These are phyloP conservation scores for Brachylomia viminalis DNA, from an alignment of 2,888 invertebrate genomes.

Conservation along the genomic window DNA sequence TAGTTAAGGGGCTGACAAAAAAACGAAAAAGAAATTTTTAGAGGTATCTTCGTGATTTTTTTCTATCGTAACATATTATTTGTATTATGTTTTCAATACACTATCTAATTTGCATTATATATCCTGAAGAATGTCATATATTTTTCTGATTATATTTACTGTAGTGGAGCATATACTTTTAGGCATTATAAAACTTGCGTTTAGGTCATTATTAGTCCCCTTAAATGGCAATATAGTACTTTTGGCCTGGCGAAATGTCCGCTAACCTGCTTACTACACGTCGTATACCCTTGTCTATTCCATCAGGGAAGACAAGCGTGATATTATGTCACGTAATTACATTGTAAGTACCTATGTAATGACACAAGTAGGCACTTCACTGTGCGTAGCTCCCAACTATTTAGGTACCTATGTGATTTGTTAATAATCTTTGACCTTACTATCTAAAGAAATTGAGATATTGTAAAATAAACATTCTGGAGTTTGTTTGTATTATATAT, in stretches of 20 bases:
- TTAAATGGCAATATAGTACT: background rate
- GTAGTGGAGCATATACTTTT: too few relatives aligned
- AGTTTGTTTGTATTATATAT: background rate
- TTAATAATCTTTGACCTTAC: slow-evolving; percentile 30
- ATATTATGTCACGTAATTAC: background rate
- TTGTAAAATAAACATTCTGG: slow-evolving; percentile 11
- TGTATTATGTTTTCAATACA: too few relatives aligned
- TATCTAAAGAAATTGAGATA: slow-evolving; percentile 35
- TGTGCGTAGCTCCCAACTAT: background rate
- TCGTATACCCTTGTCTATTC: background rate
- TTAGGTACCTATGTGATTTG: background rate
- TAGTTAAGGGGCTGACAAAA: too few relatives aligned
- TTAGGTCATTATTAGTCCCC: too few relatives aligned
- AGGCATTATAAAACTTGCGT: too few relatives aligned
- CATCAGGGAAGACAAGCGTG: background rate
- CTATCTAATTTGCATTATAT: too few relatives aligned
- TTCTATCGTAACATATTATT: too few relatives aligned
- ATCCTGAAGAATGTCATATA: too few relatives aligned
- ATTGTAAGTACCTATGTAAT: background rate
- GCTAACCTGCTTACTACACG: background rate
- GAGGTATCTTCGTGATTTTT: too few relatives aligned
- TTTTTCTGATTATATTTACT: too few relatives aligned
- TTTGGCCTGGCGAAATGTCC: background rate
- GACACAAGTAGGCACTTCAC: background rate
- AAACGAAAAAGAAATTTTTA: too few relatives aligned